Evolutionary conservation across 1,140 invertebrate species (phyloP).

Genomic region (Bombus superbus): DNA sequence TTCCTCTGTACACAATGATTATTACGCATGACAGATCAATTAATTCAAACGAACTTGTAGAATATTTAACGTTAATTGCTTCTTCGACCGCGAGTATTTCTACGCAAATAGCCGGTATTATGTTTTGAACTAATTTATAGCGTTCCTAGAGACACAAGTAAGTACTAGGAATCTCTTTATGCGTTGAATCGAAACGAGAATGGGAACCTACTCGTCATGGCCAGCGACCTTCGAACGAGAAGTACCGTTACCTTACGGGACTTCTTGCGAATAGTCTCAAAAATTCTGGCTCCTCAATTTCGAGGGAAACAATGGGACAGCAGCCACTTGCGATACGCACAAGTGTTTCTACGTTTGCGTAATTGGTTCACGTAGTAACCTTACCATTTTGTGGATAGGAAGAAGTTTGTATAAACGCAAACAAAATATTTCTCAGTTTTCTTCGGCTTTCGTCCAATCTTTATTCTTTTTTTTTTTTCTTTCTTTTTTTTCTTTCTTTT

Average conservation of each 20-base stretch:
- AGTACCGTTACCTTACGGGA: slow-evolving; percentile 57
- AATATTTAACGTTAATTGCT: neutral
- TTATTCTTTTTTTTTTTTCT: neutral
- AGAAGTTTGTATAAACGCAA: neutral
- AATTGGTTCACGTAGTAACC: neutral
- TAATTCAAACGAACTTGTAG: neutral
- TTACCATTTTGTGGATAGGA: neutral
- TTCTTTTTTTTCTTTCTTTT: neutral
- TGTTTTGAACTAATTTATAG: neutral
- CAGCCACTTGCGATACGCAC: neutral
- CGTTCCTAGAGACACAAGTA: neutral
- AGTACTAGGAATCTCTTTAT: neutral
- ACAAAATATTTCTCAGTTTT: neutral
- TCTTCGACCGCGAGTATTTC: neutral
- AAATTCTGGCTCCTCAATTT: slow-evolving; percentile 12
- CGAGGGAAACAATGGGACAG: neutral
- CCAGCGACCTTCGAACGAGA: slow-evolving; percentile 46
- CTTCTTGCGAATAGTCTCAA: slow-evolving; percentile 26
- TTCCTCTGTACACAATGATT: neutral
- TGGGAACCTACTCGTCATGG: slow-evolving; percentile 39
- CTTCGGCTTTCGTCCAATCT: neutral
- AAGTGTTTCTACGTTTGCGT: neutral
- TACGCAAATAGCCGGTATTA: neutral
- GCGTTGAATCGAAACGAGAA: slow-evolving; percentile 15
- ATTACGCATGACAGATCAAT: neutral